A percentile compares a stretch with the other conserved stretches of the same genome.
These are phyloP conservation scores for Cantharis lateralis DNA, from an alignment of 2,888 invertebrate species.

Conservation along the genomic window DNA sequence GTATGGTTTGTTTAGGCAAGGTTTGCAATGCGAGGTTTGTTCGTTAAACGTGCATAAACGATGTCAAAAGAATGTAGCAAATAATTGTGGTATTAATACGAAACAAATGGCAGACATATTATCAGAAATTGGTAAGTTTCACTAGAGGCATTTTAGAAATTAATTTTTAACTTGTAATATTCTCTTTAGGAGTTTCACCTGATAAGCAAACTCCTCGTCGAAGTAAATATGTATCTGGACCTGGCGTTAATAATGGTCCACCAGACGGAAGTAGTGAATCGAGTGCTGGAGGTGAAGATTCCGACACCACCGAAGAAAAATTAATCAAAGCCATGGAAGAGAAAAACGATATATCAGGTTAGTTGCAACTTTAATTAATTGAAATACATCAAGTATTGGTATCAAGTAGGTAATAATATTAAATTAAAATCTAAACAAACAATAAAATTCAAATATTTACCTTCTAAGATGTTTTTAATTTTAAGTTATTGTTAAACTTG, in stretches of 20 bases:
- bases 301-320: conserved; percentile 36
- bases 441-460: too few species aligned
- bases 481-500: too few species aligned
- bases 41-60: conserved; percentile 98
- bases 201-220: conserved; percentile 77
- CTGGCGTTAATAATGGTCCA: conserved; percentile 51
- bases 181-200: conserved; percentile 66
- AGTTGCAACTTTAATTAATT: background rate
- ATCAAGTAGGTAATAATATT: too few species aligned
- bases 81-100: conserved; percentile 98
- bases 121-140: conserved; percentile 76
- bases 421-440: too few species aligned
- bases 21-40: conserved; percentile 95
- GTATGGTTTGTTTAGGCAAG: conserved; percentile 95
- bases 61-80: conserved; percentile 98
- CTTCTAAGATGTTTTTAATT: too few species aligned
- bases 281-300: conserved; percentile 39
- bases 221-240: conserved; percentile 55
- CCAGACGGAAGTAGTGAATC: conserved; percentile 45
- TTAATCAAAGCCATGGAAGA: conserved; percentile 57
- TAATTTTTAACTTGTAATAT: background rate
- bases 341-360: conserved; percentile 46
- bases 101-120: conserved; percentile 95
- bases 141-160: background rate
- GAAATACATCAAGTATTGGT: too few species aligned